These are phyloP conservation scores for Cygnus atratus DNA, from an alignment of 2,113 vertebrate genomes.

Conservation along the genomic window DNA sequence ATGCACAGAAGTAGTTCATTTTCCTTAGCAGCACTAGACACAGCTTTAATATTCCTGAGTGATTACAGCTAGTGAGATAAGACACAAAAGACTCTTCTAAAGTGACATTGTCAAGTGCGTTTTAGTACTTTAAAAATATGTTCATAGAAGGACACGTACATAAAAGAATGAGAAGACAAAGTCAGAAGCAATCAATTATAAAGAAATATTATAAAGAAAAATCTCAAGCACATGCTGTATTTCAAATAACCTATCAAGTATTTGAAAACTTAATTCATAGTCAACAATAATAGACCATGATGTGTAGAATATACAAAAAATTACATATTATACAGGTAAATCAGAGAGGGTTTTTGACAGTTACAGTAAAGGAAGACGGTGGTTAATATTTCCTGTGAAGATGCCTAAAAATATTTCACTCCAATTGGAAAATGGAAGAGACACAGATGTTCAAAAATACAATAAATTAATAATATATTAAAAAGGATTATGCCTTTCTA, in stretches of 20 bases:
- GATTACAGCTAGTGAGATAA: conserved; percentile 39
- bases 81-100: conserved; percentile 26
- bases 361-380: neutral
- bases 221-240: neutral
- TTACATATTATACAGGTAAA: neutral
- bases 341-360: neutral
- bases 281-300: neutral
- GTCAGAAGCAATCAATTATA: conserved; percentile 29
- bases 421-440: neutral
- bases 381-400: neutral
- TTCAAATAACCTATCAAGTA: neutral
- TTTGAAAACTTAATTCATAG: conserved; percentile 22
- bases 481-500: conserved; percentile 12
- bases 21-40: neutral
- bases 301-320: neutral
- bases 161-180: conserved; percentile 25
- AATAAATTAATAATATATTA: neutral
- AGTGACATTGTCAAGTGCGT: conserved; percentile 40
- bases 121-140: conserved; percentile 42
- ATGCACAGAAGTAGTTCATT: neutral
- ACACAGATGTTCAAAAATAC: neutral
- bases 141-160: neutral
- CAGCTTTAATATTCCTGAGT: conserved; percentile 46
- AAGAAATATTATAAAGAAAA: conserved; percentile 12
- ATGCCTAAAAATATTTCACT: neutral